Evolutionary conservation across 2,888 invertebrate species (phyloP).

Genomic region (Helleia helle): DNA sequence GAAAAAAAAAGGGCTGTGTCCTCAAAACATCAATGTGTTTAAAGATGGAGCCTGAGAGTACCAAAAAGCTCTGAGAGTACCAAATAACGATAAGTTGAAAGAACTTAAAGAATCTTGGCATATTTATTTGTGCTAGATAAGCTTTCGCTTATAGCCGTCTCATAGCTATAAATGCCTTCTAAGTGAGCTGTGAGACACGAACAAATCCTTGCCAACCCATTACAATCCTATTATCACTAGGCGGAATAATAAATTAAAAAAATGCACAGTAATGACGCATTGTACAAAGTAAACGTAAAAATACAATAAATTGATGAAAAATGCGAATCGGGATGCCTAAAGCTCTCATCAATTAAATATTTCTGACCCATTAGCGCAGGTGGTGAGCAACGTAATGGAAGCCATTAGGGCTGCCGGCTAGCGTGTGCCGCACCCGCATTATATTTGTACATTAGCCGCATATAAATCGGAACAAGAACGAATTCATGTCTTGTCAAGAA

Average conservation of each 20-base stretch:
- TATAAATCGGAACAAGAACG: slow-evolving; percentile 36
- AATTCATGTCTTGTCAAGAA: slow-evolving; percentile 24
- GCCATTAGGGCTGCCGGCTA: slow-evolving; percentile 51
- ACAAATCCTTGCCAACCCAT: too few relatives aligned
- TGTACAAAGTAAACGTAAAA: slow-evolving; percentile 25
- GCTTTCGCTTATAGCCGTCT: too few relatives aligned
- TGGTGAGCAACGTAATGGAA: slow-evolving; percentile 63
- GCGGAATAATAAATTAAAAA: slow-evolving; percentile 5
- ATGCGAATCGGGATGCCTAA: slow-evolving; percentile 49
- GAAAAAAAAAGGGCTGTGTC: too few relatives aligned
- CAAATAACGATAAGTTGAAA: too few relatives aligned
- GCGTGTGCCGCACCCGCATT: slow-evolving; percentile 32
- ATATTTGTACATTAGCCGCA: slow-evolving; percentile 34
- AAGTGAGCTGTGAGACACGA: too few relatives aligned
- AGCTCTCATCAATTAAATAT: slow-evolving; percentile 65
- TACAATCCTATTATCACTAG: slow-evolving; percentile 1
- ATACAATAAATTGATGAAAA: slow-evolving; percentile 46
- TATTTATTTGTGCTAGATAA: too few relatives aligned
- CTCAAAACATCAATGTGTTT: too few relatives aligned
- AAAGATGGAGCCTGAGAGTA: too few relatives aligned
- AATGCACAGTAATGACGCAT: slow-evolving; percentile 15
- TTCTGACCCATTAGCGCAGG: slow-evolving; percentile 66
- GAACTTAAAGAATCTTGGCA: too few relatives aligned
- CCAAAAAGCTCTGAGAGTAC: too few relatives aligned
- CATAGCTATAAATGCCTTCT: too few relatives aligned